These are phyloP conservation scores for Odobenus rosmarus DNA, from an alignment of 2,113 vertebrate genomes.

Conservation along the genomic window DNA sequence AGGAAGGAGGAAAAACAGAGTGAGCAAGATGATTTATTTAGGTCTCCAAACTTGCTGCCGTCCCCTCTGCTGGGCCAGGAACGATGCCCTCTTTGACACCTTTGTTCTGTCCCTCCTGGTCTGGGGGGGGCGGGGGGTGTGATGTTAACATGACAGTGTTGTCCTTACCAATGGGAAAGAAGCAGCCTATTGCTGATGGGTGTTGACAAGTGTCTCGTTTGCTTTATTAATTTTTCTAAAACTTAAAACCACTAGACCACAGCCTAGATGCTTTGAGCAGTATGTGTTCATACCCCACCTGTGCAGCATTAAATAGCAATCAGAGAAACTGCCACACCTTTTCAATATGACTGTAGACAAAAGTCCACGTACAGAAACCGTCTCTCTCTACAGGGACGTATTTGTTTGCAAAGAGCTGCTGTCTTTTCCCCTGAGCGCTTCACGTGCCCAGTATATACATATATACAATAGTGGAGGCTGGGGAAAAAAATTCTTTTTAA, in stretches of 20 bases:
- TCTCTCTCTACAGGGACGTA: not conserved
- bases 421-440: not conserved
- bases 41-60: not conserved
- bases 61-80: not conserved
- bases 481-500: not conserved
- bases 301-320: not conserved
- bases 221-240: not conserved
- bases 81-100: not conserved
- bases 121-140: not conserved
- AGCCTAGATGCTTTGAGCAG: not conserved
- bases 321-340: not conserved
- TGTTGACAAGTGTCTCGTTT: fast-evolving
- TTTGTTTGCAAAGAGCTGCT: not conserved
- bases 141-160: not conserved
- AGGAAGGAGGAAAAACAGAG: not conserved
- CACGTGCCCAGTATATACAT: too few species aligned
- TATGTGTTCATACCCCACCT: not conserved
- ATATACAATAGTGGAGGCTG: not conserved
- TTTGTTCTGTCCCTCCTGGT: not conserved
- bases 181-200: too few species aligned
- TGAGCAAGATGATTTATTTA: not conserved
- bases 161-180: not conserved
- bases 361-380: not conserved
- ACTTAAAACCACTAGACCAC: not conserved
- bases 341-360: not conserved